Percentiles rank a stretch among this genome's conserved stretches.
phyloP scores from a whole-genome alignment of 2,888 invertebrate species.

The Drosophila subsilvestris region DNA sequence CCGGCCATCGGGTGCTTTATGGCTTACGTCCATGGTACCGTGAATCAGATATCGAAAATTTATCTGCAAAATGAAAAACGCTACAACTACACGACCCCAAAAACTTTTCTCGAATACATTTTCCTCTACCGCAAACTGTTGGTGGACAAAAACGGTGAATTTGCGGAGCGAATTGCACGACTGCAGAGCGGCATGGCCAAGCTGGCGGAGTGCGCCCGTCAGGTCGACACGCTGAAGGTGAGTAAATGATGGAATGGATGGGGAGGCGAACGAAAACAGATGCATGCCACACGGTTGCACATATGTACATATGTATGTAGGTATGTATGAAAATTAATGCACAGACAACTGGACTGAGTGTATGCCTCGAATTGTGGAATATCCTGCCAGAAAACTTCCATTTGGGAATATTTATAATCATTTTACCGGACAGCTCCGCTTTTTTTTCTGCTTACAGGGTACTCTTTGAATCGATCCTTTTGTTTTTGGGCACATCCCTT shows the following conservation, averaged over 20 bases:
- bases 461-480: constrained; percentile 18
- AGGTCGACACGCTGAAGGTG: constrained; percentile 94
- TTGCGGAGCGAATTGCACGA: constrained; percentile 90
- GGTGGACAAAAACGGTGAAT: constrained; percentile 88
- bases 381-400: not conserved
- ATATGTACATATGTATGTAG: constrained; percentile 35
- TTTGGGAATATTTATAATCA: not conserved
- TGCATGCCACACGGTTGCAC: constrained; percentile 15
- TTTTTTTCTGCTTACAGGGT: not conserved
- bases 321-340: constrained; percentile 33
- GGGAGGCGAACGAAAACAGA: not conserved
- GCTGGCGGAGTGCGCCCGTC: constrained; percentile 92
- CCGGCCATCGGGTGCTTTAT: constrained; percentile 93
- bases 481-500: not conserved
- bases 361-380: too few species aligned
- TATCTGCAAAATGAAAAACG: constrained; percentile 94
- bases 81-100: constrained; percentile 98
- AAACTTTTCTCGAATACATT: constrained; percentile 98
- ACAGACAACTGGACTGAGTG: not conserved
- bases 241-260: constrained; percentile 46
- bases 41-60: constrained; percentile 92
- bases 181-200: constrained; percentile 96
- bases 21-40: constrained; percentile 95
- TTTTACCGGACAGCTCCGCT: too few species aligned
- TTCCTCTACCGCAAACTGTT: constrained; percentile 91